Base-by-base conservation (phyloP, 1,140 invertebrate species). In the Formica exsecta region DNA sequence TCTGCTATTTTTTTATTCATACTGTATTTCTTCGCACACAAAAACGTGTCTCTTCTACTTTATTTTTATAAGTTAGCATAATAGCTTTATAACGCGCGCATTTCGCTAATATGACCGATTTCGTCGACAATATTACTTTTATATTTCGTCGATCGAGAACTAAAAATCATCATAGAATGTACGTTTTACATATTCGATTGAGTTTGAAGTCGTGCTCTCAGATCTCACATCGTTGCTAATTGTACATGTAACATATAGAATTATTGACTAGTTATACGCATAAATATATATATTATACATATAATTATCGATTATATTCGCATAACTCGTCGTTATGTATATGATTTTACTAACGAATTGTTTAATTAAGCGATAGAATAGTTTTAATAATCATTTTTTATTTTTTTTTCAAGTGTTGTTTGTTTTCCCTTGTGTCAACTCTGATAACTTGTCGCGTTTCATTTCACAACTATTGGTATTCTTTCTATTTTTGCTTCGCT, bases 201-300 rank as follows among this genome's bases (percentile, higher is more conserved):
- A 93, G 92, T 92, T 89, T 92, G 88, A 92, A 93, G 93, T 94
- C 93, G 93, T 93, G 90, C 93, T 93, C 92, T 92, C 93, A 94
- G 94, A 94, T 94, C 94, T 94, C 94, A 94, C 92, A 81, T 91
- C 91, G 93, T 93, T 93, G 92, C 91, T 86, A 92, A 83, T 94
- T 93, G 91, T 93, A 93, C 81, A 81, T 92, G 92, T 87, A 92
- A 91, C 84, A 86, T 89, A 93, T 89, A 93, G 83, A 86, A 87
- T 87, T 84, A 92, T 88, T 83, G 87, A 91, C 88, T 90, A 93
- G 90, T 91, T 90, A 91, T 93, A 91, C 90, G 93, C 87, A 90
- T 92, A 93, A 92, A 89, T 86, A 93, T 91, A 89, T 90, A 91
- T 89, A 90, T 91, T 48, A 71, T 71, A 73, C 92, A 90, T 92